phyloP scores from a whole-genome alignment of 2,888 invertebrate genomes.

The Drosophila meridiana region DNA sequence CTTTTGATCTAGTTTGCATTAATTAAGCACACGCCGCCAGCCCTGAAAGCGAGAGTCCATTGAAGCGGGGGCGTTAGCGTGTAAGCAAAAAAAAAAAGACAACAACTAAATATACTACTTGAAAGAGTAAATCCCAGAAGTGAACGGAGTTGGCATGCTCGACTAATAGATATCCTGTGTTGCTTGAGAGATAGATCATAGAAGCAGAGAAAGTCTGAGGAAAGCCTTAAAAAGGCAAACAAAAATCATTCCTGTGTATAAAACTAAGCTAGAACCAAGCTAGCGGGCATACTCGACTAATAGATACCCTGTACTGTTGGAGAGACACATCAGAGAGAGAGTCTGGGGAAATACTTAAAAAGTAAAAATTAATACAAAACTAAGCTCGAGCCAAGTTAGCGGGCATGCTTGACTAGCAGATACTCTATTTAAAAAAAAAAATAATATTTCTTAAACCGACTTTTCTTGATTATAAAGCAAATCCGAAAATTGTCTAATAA shows the following conservation, averaged over 20 bases:
- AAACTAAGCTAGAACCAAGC: not conserved
- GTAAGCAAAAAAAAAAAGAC: not conserved
- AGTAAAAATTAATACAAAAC: not conserved
- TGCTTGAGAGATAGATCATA: not conserved
- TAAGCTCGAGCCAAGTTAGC: not conserved
- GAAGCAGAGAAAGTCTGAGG: not conserved
- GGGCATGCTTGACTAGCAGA: not conserved
- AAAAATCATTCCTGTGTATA: not conserved
- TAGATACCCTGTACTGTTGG: not conserved
- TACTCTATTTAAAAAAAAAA: not conserved
- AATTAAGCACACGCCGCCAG: slow-evolving; percentile 56
- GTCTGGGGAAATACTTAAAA: too few relatives aligned
- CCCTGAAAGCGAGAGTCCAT: slow-evolving; percentile 69
- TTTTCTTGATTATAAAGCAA: not conserved
- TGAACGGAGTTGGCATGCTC: not conserved
- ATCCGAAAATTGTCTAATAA: not conserved
- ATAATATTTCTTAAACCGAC: too few relatives aligned
- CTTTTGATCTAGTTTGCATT: slow-evolving; percentile 60
- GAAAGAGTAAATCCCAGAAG: not conserved
- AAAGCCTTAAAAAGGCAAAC: not conserved
- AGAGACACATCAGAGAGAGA: too few relatives aligned
- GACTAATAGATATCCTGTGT: not conserved
- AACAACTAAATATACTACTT: not conserved
- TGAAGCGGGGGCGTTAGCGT: slow-evolving; percentile 19
- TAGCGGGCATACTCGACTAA: not conserved